Percentiles rank a stretch among this genome's conserved stretches.
These are phyloP conservation scores for Origma solitaria DNA, from an alignment of 2,113 vertebrate genomes.

Conservation along the genomic window DNA sequence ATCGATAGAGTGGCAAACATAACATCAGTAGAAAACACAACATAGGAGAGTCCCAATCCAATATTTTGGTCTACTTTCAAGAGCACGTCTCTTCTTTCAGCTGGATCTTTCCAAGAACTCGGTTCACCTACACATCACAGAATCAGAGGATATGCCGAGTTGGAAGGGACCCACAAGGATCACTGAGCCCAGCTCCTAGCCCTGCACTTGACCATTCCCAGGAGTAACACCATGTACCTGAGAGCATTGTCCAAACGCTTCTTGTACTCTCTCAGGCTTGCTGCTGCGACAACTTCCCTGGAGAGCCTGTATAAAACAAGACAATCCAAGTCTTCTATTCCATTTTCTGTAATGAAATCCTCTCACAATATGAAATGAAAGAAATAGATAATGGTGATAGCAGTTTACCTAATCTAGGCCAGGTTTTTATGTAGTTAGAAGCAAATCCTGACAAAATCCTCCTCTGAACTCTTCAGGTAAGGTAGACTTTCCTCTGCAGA, in stretches of 20 bases:
- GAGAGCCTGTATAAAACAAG: neutral
- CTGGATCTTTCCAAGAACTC: neutral
- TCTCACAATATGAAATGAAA: neutral
- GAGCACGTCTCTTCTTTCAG: neutral
- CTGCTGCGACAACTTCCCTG: neutral
- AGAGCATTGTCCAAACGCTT: neutral
- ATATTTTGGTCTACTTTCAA: neutral
- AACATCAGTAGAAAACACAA: neutral
- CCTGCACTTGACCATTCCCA: no score
- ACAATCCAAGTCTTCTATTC: neutral
- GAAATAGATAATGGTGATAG: neutral
- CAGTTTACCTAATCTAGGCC: neutral
- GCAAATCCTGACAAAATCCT: neutral
- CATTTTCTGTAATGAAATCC: neutral
- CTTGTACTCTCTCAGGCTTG: neutral
- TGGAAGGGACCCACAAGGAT: neutral
- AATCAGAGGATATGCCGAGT: neutral
- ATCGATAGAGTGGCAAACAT: neutral
- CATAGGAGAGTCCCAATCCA: neutral
- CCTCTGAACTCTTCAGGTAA: neutral
- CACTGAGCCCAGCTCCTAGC: neutral
- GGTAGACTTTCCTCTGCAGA: neutral
- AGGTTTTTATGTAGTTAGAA: neutral
- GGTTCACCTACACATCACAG: neutral
- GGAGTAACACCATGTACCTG: neutral